phyloP scores from a whole-genome alignment of 2,797 vertebrate genomes.

The Sternotherus odoratus region DNA sequence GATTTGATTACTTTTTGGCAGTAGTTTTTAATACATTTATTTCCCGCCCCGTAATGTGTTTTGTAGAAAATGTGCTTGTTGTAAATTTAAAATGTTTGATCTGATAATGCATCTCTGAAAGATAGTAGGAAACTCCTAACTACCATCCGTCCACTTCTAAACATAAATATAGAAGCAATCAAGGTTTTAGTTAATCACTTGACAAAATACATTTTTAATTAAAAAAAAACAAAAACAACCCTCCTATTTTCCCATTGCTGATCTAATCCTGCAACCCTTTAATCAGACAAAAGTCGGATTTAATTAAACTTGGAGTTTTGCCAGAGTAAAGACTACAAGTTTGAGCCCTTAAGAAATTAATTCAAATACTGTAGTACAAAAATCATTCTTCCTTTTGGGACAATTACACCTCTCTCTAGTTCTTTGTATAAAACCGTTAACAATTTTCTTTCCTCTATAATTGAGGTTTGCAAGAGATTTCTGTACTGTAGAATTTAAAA shows the following conservation, averaged over 20 bases:
- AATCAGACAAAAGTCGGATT: neutral
- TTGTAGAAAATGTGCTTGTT: slow-evolving; percentile 73
- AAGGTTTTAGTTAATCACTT: neutral
- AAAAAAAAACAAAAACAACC: neutral
- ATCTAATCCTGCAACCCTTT: neutral
- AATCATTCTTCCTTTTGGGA: neutral
- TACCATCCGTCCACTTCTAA: neutral
- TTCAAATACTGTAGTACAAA: slow-evolving; percentile 7
- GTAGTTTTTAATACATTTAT: slow-evolving; percentile 56
- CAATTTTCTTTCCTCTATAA: neutral
- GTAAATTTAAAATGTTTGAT: slow-evolving; percentile 10
- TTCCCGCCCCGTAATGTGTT: slow-evolving; percentile 53
- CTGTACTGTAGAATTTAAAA: slow-evolving; percentile 28
- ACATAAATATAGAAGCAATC: neutral
- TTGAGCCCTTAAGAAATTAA: neutral
- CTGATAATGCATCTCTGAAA: slow-evolving; percentile 34
- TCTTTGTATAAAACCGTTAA: neutral
- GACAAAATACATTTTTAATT: neutral
- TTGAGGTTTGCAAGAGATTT: slow-evolving; percentile 7
- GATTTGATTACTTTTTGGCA: slow-evolving; percentile 75
- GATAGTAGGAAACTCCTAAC: slow-evolving; percentile 51
- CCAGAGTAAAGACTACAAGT: neutral
- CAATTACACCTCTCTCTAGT: neutral
- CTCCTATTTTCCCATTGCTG: neutral
- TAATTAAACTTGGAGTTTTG: neutral